Base-by-base conservation (phyloP, 2,888 invertebrate species). In the Cerceris rybyensis region DNA sequence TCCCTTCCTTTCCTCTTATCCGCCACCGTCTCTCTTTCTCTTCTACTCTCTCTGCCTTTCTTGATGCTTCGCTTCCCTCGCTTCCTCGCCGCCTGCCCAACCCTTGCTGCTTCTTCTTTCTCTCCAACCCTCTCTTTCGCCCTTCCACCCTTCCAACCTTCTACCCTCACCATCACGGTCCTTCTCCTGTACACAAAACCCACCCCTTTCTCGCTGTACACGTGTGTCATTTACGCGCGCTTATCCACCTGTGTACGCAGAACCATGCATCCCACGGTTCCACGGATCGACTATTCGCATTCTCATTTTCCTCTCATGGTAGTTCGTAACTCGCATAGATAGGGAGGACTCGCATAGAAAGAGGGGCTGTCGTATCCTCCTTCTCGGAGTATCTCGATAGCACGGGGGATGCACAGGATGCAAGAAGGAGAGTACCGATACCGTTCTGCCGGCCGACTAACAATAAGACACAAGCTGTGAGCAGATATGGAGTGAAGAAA, bases 231-330 rank as follows among this genome's bases (percentile, higher is more conserved):
- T 77, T 74, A 76, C 83, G 74, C 57, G 83, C 72, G 77, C 75
- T 83, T 84, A 84, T 81, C 75, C 72, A 83, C 83, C 82, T 83
- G 78, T 77, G 49, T 68, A 68, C 52, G 49, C 72, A 42, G 60
- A 57, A 55, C 49, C 57, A 69, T 71, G 54, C 70, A 72, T 78
- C 49, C 50, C 42, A 43, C 58, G 61, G 43, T 57, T 57, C 58
- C 55, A 49, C 60, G 66, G 70, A 77, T 77, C 83, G 80, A 83
- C 85, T 77, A 83, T 84, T 84, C 76, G 61, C 82, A 75, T 81
- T 84, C 77, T 78, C 75, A 78, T 80, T 78, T 80, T 63, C 76
- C 75, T 83, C 79, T 82, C 80, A 78, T 72, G 70, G 78, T 64
- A 54, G 75, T 60, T 70, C 46, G 64, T 75, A 82, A 70, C 84